phyloP scores from a whole-genome alignment of 2,113 vertebrate genomes.

The Taurulus bubalis region DNA sequence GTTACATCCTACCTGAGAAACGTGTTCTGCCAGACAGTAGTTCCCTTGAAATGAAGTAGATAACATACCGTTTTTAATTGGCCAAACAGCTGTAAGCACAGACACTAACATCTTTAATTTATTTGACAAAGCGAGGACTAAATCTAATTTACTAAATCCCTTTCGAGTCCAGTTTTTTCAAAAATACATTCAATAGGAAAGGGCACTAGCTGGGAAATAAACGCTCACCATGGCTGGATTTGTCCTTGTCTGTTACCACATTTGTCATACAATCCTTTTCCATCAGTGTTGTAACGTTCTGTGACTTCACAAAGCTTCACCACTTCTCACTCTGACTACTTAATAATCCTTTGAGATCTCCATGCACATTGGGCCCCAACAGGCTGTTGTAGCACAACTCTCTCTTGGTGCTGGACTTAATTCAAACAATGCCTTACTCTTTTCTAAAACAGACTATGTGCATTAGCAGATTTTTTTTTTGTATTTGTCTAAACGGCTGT shows the following conservation, averaged over 20 bases:
- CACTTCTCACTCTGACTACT: conserved; percentile 14
- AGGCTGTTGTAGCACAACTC: conserved; percentile 71
- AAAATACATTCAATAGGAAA: background rate
- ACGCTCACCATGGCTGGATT: conserved; percentile 37
- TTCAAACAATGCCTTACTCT: conserved; percentile 92
- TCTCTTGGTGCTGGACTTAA: conserved; percentile 88
- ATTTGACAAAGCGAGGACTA: background rate
- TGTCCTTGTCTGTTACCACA: background rate
- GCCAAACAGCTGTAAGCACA: background rate
- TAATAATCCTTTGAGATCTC: conserved; percentile 17
- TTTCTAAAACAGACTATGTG: conserved; percentile 83
- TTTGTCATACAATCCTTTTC: conserved; percentile 10
- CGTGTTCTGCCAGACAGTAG: background rate
- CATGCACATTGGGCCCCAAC: conserved; percentile 62
- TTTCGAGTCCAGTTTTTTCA: background rate
- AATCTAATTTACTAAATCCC: background rate
- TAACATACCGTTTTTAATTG: background rate
- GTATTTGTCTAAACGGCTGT: conserved; percentile 69
- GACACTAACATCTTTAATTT: background rate
- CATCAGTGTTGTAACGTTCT: background rate
- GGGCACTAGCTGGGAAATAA: background rate
- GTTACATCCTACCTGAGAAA: background rate
- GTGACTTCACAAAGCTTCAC: conserved; percentile 9
- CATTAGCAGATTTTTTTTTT: conserved; percentile 68
- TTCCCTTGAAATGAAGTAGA: background rate